These are phyloP conservation scores for Aptenodytes forsteri DNA, from an alignment of 2,113 vertebrate genomes.

Conservation along the genomic window DNA sequence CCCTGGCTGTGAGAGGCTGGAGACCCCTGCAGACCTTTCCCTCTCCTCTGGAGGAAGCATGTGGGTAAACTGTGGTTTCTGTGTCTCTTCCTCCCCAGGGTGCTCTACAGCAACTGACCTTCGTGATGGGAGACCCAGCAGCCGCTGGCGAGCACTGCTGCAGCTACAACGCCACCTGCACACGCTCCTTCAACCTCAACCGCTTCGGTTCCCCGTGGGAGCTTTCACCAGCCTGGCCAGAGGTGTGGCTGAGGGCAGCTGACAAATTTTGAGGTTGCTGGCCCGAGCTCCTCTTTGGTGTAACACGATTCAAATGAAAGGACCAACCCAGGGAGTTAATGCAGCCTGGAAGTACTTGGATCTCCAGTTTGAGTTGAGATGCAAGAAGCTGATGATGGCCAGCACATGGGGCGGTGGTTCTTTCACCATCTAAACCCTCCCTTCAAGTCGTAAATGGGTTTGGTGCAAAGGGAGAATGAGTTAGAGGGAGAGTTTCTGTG, in stretches of 20 bases:
- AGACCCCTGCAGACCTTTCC: not conserved
- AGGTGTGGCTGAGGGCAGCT: slow-evolving; percentile 18
- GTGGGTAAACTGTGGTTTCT: not conserved
- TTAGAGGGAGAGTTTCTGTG: not conserved
- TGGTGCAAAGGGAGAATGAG: not conserved
- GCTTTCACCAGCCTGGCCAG: not conserved
- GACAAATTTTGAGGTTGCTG: not conserved
- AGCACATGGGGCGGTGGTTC: not conserved
- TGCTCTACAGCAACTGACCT: slow-evolving; percentile 78
- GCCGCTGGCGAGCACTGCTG: slow-evolving; percentile 77
- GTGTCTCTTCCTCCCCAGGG: slow-evolving; percentile 73
- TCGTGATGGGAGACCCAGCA: slow-evolving; percentile 81
- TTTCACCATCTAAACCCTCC: not conserved
- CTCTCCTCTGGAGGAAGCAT: not conserved
- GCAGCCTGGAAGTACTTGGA: not conserved
- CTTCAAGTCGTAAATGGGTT: not conserved
- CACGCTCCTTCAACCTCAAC: not conserved
- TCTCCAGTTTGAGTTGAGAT: not conserved
- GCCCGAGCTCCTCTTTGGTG: not conserved
- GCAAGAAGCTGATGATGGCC: not conserved
- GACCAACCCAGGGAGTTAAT: not conserved
- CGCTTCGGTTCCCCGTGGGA: not conserved
- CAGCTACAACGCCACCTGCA: slow-evolving; percentile 61
- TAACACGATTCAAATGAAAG: rapidly evolving
- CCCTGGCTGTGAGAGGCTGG: not conserved